phyloP scores from a whole-genome alignment of 2,888 invertebrate species.

The Achlya flavicornis region DNA sequence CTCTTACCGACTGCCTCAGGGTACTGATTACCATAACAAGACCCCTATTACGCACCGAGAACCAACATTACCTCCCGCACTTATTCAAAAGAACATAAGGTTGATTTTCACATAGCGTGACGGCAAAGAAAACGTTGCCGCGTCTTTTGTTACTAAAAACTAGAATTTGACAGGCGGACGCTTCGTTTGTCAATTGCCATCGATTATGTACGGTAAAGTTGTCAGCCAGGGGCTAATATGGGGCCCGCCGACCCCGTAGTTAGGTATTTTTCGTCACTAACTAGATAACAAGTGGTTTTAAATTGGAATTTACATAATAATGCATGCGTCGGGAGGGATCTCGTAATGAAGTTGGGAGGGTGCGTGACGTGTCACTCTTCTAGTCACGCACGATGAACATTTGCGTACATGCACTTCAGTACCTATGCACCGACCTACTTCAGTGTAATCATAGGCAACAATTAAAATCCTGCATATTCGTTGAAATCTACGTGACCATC shows the following conservation, averaged over 20 bases:
- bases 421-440: background rate
- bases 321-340: conserved; percentile 53
- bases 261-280: conserved; percentile 82
- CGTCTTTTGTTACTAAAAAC: conserved; percentile 72
- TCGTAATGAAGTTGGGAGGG: conserved; percentile 56
- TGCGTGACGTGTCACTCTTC: conserved; percentile 41
- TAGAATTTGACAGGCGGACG: conserved; percentile 82
- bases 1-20: conserved; percentile 64
- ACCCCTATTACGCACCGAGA: conserved; percentile 75
- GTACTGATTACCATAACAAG: conserved; percentile 81
- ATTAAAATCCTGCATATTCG: too few relatives aligned
- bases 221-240: conserved; percentile 76
- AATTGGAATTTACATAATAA: conserved; percentile 83
- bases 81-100: conserved; percentile 31
- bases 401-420: background rate
- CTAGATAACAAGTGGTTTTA: conserved; percentile 84
- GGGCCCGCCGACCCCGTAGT: conserved; percentile 48
- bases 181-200: conserved; percentile 83
- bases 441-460: background rate
- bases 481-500: too few relatives aligned
- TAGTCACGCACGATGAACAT: conserved; percentile 20
- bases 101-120: conserved; percentile 19
- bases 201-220: conserved; percentile 76
- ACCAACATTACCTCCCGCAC: conserved; percentile 28
- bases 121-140: conserved; percentile 33